These are phyloP conservation scores for Drosophila fulvimacula DNA, from an alignment of 2,888 invertebrate species.

Conservation along the genomic window DNA sequence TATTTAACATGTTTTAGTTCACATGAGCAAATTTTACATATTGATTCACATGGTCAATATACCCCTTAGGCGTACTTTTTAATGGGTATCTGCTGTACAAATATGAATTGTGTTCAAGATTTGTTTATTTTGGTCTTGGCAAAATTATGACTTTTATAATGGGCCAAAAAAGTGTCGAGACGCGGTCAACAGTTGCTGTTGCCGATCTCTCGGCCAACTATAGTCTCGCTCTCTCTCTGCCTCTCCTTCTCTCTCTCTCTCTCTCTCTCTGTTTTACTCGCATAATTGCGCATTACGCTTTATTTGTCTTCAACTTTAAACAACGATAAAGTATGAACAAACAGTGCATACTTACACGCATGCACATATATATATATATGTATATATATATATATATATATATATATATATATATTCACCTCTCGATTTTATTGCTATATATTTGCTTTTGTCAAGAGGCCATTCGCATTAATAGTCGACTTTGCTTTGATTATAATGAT, in stretches of 20 bases:
- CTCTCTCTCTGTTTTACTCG: conserved; percentile 9
- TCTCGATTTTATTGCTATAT: conserved; percentile 23
- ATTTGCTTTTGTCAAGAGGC: conserved; percentile 66
- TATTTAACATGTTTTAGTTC: background rate
- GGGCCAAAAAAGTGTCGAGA: conserved; percentile 47
- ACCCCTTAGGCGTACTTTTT: background rate
- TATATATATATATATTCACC: conserved; percentile 10
- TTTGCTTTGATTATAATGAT: conserved; percentile 33
- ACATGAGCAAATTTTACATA: background rate
- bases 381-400: conserved; percentile 6
- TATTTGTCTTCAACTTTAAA: conserved; percentile 36
- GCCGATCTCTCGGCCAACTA: conserved; percentile 26
- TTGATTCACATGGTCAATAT: background rate
- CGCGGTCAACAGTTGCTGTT: conserved; percentile 46
- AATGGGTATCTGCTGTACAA: conserved; percentile 4
- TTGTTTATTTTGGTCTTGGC: conserved; percentile 65
- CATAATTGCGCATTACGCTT: conserved; percentile 71
- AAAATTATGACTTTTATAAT: conserved; percentile 65
- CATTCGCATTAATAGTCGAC: conserved; percentile 66
- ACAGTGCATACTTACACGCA: conserved; percentile 15
- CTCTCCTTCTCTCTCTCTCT: background rate
- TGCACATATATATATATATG: conserved; percentile 14
- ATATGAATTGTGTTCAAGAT: conserved; percentile 17
- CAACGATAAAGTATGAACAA: conserved; percentile 21
- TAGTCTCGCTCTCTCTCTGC: background rate